A percentile compares a stretch with the other conserved stretches of the same genome.
Evolutionary conservation across 2,113 vertebrate genomes (phyloP).

Genomic region (Gymnarchus niloticus): DNA sequence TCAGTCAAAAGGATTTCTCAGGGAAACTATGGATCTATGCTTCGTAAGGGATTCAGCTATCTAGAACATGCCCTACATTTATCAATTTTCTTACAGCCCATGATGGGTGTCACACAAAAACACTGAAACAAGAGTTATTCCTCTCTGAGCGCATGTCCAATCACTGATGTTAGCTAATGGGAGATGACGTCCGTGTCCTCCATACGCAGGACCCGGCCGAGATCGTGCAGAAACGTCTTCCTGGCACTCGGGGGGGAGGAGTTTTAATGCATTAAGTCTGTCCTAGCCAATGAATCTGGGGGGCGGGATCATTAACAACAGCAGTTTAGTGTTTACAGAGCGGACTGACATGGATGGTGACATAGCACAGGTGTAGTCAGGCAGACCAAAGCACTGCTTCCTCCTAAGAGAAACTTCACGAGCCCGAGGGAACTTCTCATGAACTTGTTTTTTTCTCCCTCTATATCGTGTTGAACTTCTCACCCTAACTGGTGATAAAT

Average conservation of each 20-base stretch:
- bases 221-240: background rate
- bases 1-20: background rate
- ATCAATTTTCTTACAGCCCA: background rate
- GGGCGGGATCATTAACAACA: background rate
- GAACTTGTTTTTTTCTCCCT: background rate
- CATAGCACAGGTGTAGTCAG: background rate
- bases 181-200: background rate
- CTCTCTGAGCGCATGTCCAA: background rate
- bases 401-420: background rate
- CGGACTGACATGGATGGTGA: background rate
- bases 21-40: background rate
- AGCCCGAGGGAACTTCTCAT: background rate
- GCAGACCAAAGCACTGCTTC: conserved; percentile 6
- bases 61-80: background rate
- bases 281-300: background rate
- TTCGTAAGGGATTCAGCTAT: background rate
- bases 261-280: background rate
- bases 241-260: background rate
- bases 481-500: background rate
- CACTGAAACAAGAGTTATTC: background rate
- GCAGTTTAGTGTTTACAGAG: background rate
- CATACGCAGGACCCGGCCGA: background rate
- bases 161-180: background rate
- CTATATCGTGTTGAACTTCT: background rate
- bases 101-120: background rate